phyloP scores from a whole-genome alignment of 2,888 invertebrate genomes.

The Tubulanus polymorphus region DNA sequence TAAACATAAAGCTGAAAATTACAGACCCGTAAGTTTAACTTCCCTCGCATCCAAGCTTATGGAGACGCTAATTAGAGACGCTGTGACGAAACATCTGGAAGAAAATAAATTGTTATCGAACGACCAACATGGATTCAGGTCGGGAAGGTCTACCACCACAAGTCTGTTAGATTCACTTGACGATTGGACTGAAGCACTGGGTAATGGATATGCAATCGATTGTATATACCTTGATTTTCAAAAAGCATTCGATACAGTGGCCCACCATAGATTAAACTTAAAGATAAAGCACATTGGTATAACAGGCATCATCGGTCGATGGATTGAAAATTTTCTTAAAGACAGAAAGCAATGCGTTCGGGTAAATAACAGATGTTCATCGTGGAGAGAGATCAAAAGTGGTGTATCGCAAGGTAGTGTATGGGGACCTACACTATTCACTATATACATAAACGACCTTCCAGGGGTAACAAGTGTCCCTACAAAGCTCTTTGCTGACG shows the following conservation, averaged over 20 bases:
- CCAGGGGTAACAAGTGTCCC: too few relatives aligned
- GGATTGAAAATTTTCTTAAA: too few relatives aligned
- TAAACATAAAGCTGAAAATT: not conserved
- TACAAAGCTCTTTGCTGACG: not conserved
- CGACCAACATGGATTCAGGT: not conserved
- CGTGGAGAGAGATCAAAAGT: too few relatives aligned
- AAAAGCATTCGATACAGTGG: slow-evolving; percentile 14
- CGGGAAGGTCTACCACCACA: not conserved
- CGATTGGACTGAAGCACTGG: not conserved
- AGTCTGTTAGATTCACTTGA: not conserved
- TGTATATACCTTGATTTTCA: slow-evolving; percentile 7
- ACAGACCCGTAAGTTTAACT: not conserved
- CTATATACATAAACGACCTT: too few relatives aligned
- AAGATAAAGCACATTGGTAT: too few relatives aligned
- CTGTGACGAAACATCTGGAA: not conserved
- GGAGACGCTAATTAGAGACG: not conserved
- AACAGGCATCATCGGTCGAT: too few relatives aligned
- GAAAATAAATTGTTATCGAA: not conserved
- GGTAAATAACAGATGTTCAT: too few relatives aligned
- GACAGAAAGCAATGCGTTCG: too few relatives aligned
- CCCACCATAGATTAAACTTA: slow-evolving; percentile 4
- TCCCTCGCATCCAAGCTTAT: not conserved
- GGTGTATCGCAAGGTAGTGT: too few relatives aligned
- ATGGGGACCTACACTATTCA: too few relatives aligned
- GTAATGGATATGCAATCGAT: not conserved